Evolutionary conservation across 2,888 invertebrate genomes (phyloP).

Genomic region (Parochlus steinenii): DNA sequence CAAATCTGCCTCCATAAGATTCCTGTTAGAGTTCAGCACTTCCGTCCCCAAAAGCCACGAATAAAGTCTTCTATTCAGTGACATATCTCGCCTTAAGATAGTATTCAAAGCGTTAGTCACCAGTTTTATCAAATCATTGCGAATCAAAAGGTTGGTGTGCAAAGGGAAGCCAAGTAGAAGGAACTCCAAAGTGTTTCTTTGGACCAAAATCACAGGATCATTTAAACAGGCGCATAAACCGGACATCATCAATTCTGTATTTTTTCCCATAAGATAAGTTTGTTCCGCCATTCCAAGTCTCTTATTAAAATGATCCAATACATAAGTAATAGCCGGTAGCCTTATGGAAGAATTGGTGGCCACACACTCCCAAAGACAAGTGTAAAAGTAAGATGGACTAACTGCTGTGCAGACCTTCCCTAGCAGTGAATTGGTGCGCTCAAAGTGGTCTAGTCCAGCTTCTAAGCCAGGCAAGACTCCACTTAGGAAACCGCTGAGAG

Average conservation of each 20-base stretch:
- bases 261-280: constrained; percentile 64
- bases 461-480: constrained; percentile 78
- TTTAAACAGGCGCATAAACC: constrained; percentile 65
- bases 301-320: constrained; percentile 63
- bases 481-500: constrained; percentile 70
- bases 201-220: constrained; percentile 65
- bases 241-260: constrained; percentile 65
- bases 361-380: constrained; percentile 76
- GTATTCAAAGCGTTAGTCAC: constrained; percentile 56
- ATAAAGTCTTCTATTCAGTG: constrained; percentile 67
- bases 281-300: constrained; percentile 66
- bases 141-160: constrained; percentile 53
- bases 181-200: constrained; percentile 70
- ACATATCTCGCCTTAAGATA: constrained; percentile 74
- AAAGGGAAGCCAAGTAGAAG: constrained; percentile 69
- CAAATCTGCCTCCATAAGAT: constrained; percentile 1
- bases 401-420: constrained; percentile 52
- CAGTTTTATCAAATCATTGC: constrained; percentile 50
- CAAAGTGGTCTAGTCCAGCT: constrained; percentile 68
- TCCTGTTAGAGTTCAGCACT: constrained; percentile 21
- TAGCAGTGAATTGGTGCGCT: constrained; percentile 37
- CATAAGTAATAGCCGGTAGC: constrained; percentile 64
- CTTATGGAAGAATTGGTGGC: constrained; percentile 64
- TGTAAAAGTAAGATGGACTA: constrained; percentile 63
- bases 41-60: constrained; percentile 69